A percentile compares a stretch with the other conserved stretches of the same genome.
Evolutionary conservation across 2,888 invertebrate genomes (phyloP).

Genomic region (Gymnocheta viridis): DNA sequence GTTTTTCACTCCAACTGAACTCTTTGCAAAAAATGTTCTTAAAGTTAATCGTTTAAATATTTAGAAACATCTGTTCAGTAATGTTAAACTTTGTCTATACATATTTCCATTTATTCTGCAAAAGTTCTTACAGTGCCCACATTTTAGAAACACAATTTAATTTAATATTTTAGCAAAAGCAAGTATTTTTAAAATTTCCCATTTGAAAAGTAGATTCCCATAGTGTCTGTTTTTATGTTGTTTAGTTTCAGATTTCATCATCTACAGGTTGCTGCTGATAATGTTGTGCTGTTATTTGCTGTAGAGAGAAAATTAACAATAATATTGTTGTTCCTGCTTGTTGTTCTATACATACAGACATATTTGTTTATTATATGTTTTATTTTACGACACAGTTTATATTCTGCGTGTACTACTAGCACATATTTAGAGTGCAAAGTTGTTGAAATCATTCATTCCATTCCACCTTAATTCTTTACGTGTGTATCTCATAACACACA

Average conservation of each 20-base stretch:
- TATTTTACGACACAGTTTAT: constrained; percentile 13
- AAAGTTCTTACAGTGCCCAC: too few species aligned
- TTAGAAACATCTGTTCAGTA: too few species aligned
- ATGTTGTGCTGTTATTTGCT: constrained; percentile 6
- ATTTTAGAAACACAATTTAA: too few species aligned
- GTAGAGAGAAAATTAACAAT: constrained; percentile 22
- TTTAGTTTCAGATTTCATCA: background rate
- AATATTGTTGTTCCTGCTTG: constrained; percentile 1
- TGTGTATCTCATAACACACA: constrained; percentile 27
- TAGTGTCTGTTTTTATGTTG: constrained; percentile 7
- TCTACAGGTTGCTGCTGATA: constrained; percentile 51
- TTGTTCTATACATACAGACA: background rate
- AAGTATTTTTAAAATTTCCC: background rate
- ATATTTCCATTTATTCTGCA: background rate
- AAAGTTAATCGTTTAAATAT: too few species aligned
- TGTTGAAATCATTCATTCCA: constrained; percentile 37
- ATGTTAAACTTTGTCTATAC: too few species aligned
- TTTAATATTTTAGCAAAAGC: background rate
- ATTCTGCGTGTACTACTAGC: background rate
- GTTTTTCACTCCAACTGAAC: too few species aligned
- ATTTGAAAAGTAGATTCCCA: background rate
- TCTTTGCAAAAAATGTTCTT: too few species aligned
- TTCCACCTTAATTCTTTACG: constrained; percentile 26
- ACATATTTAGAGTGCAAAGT: constrained; percentile 36
- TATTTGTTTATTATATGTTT: background rate